These are phyloP conservation scores for Macquaria australasica DNA, from an alignment of 2,113 vertebrate genomes.

Conservation along the genomic window DNA sequence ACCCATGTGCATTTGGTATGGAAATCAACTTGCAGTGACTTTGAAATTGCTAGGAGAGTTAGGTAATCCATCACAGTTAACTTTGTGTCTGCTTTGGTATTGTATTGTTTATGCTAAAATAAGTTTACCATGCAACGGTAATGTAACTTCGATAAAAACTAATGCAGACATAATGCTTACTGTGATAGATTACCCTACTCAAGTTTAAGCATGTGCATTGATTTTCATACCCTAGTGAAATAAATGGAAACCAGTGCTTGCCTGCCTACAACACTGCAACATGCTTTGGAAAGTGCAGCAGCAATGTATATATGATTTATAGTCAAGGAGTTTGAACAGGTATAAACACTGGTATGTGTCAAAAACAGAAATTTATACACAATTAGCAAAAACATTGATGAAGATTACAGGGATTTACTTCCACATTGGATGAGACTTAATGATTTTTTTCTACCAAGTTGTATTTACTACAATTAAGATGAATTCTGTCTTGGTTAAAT, in stretches of 20 bases:
- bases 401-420: background rate
- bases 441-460: background rate
- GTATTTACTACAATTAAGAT: conserved; percentile 1
- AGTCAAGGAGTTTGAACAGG: background rate
- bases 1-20: background rate
- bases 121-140: background rate
- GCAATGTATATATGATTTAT: background rate
- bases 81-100: background rate
- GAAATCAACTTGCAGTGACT: background rate
- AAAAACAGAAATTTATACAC: background rate
- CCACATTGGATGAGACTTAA: background rate
- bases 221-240: background rate
- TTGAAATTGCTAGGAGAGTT: background rate
- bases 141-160: conserved; percentile 20
- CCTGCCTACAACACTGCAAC: background rate
- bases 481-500: background rate
- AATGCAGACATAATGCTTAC: background rate
- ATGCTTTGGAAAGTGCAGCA: background rate
- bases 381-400: background rate
- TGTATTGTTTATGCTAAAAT: conserved; percentile 4
- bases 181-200: conserved; percentile 9
- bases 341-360: background rate
- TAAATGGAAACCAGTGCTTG: conserved; percentile 10
- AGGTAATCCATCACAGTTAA: conserved; percentile 13
- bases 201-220: background rate